Evolutionary conservation across 2,113 vertebrate species (phyloP).

Genomic region (Melanocharis versteri): DNA sequence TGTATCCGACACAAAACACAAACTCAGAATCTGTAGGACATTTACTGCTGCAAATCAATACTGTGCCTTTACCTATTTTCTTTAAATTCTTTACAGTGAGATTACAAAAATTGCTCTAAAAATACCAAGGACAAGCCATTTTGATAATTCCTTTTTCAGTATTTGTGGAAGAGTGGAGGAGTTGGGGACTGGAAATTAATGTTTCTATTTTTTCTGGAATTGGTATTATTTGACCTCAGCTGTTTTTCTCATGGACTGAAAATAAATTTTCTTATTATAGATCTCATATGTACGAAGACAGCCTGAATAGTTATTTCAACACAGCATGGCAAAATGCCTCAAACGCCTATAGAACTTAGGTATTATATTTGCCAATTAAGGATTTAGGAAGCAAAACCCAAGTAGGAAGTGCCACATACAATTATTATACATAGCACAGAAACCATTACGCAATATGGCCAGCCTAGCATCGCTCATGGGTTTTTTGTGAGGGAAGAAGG

Average conservation of each 20-base stretch:
- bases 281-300: not conserved
- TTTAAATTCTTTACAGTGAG: not conserved
- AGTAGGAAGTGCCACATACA: constrained; percentile 9
- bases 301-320: constrained; percentile 40
- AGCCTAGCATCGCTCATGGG: constrained; percentile 1
- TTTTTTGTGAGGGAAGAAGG: constrained; percentile 14
- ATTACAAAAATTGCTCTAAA: not conserved
- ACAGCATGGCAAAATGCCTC: constrained; percentile 38
- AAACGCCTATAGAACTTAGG: constrained; percentile 7
- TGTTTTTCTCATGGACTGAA: not conserved
- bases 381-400: constrained; percentile 55
- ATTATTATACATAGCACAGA: constrained; percentile 34
- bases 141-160: not conserved
- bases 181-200: not conserved
- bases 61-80: not conserved
- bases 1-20: not conserved
- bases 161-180: not conserved
- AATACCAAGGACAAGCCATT: not conserved
- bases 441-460: constrained; percentile 55
- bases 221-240: constrained; percentile 6
- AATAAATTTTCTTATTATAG: constrained; percentile 9
- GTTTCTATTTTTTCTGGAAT: constrained; percentile 3
- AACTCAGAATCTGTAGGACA: not conserved
- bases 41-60: not conserved
- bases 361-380: constrained; percentile 52